Evolutionary conservation across 2,113 vertebrate species (phyloP).

Genomic region (Nerophis lumbriciformis): DNA sequence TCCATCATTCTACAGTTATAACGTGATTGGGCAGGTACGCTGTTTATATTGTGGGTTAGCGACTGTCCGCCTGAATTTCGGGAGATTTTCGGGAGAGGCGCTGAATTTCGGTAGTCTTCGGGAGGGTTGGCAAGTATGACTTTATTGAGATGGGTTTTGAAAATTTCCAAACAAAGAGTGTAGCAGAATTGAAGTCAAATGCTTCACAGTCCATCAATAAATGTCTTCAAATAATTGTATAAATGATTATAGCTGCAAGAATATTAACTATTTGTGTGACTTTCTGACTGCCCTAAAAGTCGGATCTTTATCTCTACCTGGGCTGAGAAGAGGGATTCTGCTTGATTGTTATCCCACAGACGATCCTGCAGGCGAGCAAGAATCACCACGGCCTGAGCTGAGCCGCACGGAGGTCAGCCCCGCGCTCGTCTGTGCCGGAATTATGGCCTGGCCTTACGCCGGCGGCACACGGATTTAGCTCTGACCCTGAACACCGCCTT

Average conservation of each 20-base stretch:
- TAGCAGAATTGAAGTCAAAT: too few species aligned
- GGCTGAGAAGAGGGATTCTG: constrained; percentile 30
- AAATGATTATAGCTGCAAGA: background rate
- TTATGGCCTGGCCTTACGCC: constrained; percentile 79
- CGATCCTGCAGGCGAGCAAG: constrained; percentile 75
- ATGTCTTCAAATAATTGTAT: background rate
- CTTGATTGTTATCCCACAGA: constrained; percentile 64
- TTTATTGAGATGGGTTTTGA: too few species aligned
- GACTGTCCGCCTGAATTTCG: too few species aligned
- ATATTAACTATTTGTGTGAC: background rate
- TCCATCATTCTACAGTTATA: too few species aligned
- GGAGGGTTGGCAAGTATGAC: too few species aligned
- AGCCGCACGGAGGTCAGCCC: constrained; percentile 75
- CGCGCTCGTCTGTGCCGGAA: constrained; percentile 80
- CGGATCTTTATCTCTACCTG: constrained; percentile 53
- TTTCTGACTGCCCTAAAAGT: background rate
- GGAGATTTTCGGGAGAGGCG: too few species aligned
- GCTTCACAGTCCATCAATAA: too few species aligned
- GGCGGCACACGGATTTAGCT: constrained; percentile 81
- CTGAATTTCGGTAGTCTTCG: too few species aligned
- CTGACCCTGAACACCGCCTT: constrained; percentile 82
- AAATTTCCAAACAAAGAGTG: too few species aligned
- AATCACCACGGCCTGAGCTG: constrained; percentile 63
- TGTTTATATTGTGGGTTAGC: too few species aligned
- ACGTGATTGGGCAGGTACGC: too few species aligned